These are phyloP conservation scores for Melangyna quadrimaculata DNA, from an alignment of 2,888 invertebrate genomes.

Conservation along the genomic window DNA sequence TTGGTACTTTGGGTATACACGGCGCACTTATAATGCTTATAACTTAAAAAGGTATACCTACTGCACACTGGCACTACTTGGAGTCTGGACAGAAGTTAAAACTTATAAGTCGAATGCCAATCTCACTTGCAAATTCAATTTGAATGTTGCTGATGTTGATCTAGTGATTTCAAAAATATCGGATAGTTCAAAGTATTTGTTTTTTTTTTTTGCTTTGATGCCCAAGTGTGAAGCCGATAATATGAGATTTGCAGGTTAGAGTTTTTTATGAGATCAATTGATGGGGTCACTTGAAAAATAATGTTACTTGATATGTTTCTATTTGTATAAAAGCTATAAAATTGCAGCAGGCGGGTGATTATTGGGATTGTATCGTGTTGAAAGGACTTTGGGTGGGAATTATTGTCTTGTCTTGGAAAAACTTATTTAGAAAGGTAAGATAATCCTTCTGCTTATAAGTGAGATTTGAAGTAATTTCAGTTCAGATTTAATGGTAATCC, in stretches of 20 bases:
- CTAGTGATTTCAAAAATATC: constrained; percentile 23
- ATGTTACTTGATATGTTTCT: constrained; percentile 32
- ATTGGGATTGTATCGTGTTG: not conserved
- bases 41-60: not conserved
- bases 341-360: not conserved
- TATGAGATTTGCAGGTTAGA: constrained; percentile 29
- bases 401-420: not conserved
- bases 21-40: not conserved
- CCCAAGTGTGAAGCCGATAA: constrained; percentile 45
- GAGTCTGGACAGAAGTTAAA: constrained; percentile 39
- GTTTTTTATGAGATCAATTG: constrained; percentile 45
- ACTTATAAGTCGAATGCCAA: constrained; percentile 18
- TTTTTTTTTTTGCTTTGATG: not conserved
- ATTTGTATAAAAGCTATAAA: constrained; percentile 5
- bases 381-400: not conserved
- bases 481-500: not conserved
- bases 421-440: constrained; percentile 12
- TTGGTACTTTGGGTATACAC: not conserved
- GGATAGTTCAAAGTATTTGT: constrained; percentile 25
- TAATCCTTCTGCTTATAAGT: not conserved
- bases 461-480: not conserved
- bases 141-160: constrained; percentile 24
- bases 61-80: not conserved
- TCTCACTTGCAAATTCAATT: constrained; percentile 40
- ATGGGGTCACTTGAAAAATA: constrained; percentile 52